Conservation (phyloP, 2,113 vertebrate species). For the Tapirus terrestris region DNA sequence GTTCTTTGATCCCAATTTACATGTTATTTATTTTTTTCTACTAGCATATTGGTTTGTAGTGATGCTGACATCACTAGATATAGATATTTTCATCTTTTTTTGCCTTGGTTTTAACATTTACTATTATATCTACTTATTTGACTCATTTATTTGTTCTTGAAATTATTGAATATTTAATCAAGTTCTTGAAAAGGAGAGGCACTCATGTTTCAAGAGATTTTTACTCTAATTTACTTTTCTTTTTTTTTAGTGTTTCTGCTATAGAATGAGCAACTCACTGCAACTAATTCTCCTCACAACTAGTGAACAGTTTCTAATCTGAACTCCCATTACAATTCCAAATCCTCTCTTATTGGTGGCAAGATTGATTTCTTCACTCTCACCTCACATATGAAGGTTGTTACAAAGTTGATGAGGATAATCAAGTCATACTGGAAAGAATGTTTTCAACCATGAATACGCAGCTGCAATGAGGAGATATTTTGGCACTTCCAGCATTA, state of each 20-base stretch:
- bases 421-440: conserved; percentile 82
- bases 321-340: conserved; percentile 18
- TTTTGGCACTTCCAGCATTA: conserved; percentile 70
- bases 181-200: not conserved
- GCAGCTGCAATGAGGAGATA: conserved; percentile 77
- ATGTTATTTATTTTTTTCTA: not conserved
- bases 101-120: conserved; percentile 12
- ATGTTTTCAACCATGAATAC: conserved; percentile 68
- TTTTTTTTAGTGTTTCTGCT: not conserved
- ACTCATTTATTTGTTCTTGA: not conserved
- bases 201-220: not conserved
- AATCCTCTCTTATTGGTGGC: not conserved
- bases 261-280: not conserved
- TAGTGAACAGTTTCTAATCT: not conserved
- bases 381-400: conserved; percentile 68
- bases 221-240: not conserved
- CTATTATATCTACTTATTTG: not conserved
- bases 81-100: not conserved
- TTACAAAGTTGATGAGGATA: conserved; percentile 74
- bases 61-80: not conserved
- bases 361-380: conserved; percentile 52
- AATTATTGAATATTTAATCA: conserved; percentile 21
- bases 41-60: not conserved
- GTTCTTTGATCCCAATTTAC: not conserved
- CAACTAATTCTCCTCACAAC: not conserved